Percentiles rank a stretch among this genome's conserved stretches.
Evolutionary conservation across 2,797 vertebrate genomes (phyloP).

Genomic region (Eulemur coronatus): DNA sequence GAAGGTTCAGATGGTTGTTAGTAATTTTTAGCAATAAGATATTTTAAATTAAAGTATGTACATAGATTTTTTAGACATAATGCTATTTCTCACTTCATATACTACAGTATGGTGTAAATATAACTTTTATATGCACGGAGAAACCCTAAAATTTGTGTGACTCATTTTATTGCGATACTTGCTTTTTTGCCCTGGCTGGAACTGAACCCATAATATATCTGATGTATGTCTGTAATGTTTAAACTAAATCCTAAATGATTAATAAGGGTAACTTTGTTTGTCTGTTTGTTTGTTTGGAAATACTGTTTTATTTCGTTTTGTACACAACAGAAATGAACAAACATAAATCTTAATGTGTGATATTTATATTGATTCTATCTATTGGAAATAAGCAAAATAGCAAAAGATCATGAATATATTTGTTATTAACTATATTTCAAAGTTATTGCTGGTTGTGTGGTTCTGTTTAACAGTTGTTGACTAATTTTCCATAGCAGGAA

Average conservation of each 20-base stretch:
- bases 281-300: not conserved
- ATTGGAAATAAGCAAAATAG: constrained; percentile 47
- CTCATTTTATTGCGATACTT: too few relatives aligned
- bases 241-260: not conserved
- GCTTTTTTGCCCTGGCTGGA: not conserved
- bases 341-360: constrained; percentile 37
- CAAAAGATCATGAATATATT: not conserved
- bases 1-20: too few relatives aligned
- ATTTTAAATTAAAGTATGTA: too few relatives aligned
- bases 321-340: constrained; percentile 4
- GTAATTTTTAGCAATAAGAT: too few relatives aligned
- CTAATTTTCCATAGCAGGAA: constrained; percentile 40
- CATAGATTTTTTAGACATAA: too few relatives aligned
- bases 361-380: constrained; percentile 48
- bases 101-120: too few relatives aligned
- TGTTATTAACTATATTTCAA: constrained; percentile 45
- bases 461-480: constrained; percentile 27
- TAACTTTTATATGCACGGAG: too few relatives aligned
- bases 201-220: not conserved
- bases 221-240: not conserved
- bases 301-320: constrained; percentile 37
- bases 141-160: too few relatives aligned
- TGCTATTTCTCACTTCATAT: too few relatives aligned
- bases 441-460: not conserved
- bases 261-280: not conserved